Conservation (phyloP, 1,140 invertebrate species). For the Pomacea maculata region DNA sequence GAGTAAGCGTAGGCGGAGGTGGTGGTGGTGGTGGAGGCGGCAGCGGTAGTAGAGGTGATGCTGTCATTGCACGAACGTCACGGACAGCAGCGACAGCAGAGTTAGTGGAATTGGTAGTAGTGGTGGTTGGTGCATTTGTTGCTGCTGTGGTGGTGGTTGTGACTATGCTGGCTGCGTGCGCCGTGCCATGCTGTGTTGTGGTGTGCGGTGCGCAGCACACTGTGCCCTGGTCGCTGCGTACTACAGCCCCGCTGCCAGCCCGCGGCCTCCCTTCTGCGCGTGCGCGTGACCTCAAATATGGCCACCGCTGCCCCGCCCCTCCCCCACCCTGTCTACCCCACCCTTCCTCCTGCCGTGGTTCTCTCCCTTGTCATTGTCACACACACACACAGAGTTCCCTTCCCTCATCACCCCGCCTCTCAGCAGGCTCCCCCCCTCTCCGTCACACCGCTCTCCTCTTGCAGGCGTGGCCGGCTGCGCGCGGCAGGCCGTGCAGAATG, state of each 20-base stretch:
- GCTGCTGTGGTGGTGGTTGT: slow-evolving; percentile 22
- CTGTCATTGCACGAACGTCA: neutral
- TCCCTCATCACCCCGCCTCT: neutral
- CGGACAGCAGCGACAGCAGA: slow-evolving; percentile 6
- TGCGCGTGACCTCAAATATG: neutral
- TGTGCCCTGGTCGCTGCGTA: too few species aligned
- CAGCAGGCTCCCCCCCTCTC: neutral
- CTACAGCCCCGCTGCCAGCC: too few species aligned
- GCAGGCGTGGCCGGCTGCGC: neutral
- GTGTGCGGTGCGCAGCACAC: too few species aligned
- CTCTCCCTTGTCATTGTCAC: slow-evolving; percentile 9
- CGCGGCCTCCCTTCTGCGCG: neutral
- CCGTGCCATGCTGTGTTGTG: too few species aligned
- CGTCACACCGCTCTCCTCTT: neutral
- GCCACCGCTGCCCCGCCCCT: neutral
- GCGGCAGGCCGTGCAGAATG: neutral
- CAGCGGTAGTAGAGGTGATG: neutral
- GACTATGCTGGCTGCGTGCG: neutral
- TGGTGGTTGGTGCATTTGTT: slow-evolving; percentile 23
- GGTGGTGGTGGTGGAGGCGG: slow-evolving; percentile 3
- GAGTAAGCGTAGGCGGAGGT: slow-evolving; percentile 13
- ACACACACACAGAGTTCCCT: neutral
- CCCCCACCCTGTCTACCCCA: neutral
- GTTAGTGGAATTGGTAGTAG: slow-evolving; percentile 12
- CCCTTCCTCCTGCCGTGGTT: neutral